A percentile compares a stretch with the other conserved stretches of the same genome.
Conservation (phyloP, 2,888 invertebrate species). For the Digitonthophagus gazella region DNA sequence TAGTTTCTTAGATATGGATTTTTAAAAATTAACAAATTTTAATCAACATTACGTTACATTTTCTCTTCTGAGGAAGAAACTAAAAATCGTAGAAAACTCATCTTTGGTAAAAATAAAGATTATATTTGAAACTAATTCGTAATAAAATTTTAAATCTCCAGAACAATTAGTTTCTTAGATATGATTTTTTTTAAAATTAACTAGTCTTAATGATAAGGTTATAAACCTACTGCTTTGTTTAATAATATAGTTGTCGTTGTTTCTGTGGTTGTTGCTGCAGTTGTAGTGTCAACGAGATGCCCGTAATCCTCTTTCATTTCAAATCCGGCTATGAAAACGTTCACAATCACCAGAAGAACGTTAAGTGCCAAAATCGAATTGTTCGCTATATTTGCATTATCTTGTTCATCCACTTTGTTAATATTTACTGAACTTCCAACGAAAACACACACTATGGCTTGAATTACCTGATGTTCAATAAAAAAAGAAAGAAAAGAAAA, state of each 20-base stretch:
- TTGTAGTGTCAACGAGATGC: not conserved
- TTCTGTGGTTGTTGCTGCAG: constrained; percentile 31
- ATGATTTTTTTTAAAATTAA: too few relatives aligned
- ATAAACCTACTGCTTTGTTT: not conserved
- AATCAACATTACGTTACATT: too few relatives aligned
- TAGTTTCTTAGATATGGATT: too few relatives aligned
- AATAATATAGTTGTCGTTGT: not conserved
- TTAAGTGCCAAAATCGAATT: constrained; percentile 61
- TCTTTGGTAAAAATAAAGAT: too few relatives aligned
- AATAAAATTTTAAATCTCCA: too few relatives aligned
- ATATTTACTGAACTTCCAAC: constrained; percentile 62
- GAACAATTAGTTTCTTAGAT: too few relatives aligned
- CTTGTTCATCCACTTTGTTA: constrained; percentile 59
- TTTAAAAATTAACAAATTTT: too few relatives aligned
- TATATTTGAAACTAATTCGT: too few relatives aligned
- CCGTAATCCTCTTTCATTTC: constrained; percentile 50
- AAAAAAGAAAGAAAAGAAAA: constrained; percentile 35
- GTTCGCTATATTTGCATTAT: constrained; percentile 61
- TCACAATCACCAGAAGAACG: constrained; percentile 59
- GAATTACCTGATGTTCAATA: constrained; percentile 59
- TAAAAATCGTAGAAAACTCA: too few relatives aligned
- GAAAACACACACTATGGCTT: constrained; percentile 60
- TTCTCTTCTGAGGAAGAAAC: too few relatives aligned
- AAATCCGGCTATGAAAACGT: constrained; percentile 62
- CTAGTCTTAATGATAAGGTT: too few relatives aligned